Evolutionary conservation across 2,888 invertebrate species (phyloP).

Genomic region (Melieria crassipennis): DNA sequence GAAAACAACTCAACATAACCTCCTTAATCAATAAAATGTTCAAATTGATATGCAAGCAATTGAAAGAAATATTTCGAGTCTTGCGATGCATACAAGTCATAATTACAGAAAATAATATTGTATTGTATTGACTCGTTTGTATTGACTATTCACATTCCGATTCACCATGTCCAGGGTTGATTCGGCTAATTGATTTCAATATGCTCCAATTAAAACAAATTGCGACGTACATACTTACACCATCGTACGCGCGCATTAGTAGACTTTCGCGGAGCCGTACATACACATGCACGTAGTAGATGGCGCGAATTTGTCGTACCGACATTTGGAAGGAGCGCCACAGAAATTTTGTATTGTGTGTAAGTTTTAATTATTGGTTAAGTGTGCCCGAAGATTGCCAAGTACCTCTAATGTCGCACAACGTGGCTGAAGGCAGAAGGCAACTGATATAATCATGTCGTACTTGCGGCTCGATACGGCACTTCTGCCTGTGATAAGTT

Average conservation of each 20-base stretch:
- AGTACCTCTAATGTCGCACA: too few species aligned
- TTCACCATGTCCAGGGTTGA: constrained; percentile 29
- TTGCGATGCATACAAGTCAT: neutral
- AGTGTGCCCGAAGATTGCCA: too few species aligned
- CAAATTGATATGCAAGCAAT: constrained; percentile 50
- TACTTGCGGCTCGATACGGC: too few species aligned
- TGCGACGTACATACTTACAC: constrained; percentile 22
- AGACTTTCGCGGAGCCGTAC: neutral
- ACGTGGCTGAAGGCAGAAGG: too few species aligned
- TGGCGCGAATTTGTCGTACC: neutral
- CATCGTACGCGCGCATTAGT: neutral
- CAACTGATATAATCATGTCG: too few species aligned
- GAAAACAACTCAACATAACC: neutral
- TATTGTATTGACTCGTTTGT: too few species aligned
- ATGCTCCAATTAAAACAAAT: constrained; percentile 55
- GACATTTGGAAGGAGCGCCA: neutral
- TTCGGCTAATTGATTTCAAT: constrained; percentile 59
- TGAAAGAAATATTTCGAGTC: neutral
- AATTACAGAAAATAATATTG: too few species aligned
- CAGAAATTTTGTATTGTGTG: constrained; percentile 4
- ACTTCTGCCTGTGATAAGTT: too few species aligned
- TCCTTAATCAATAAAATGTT: constrained; percentile 40
- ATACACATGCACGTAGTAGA: neutral
- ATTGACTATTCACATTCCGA: neutral
- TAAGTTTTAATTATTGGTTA: too few species aligned